Conservation (phyloP, 2,888 invertebrate genomes). For the Sinotaia quadrata region DNA sequence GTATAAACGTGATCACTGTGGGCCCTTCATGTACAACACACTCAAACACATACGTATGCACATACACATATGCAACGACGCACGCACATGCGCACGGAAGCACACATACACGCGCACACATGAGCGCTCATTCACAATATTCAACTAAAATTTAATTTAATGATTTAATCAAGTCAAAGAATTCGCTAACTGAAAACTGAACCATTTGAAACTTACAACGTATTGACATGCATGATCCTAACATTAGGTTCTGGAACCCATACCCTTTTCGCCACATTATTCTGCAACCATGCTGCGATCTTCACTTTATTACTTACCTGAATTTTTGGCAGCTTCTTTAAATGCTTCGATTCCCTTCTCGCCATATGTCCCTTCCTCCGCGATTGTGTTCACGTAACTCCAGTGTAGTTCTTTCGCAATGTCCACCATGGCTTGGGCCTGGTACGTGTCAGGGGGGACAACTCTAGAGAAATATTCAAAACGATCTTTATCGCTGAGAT, state of each 20-base stretch:
- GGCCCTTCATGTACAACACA: background rate
- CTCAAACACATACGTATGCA: background rate
- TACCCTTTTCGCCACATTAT: too few relatives aligned
- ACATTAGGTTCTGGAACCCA: too few relatives aligned
- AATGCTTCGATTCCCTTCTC: conserved; percentile 77
- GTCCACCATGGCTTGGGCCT: conserved; percentile 79
- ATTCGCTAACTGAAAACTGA: too few relatives aligned
- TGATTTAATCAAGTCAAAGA: too few relatives aligned
- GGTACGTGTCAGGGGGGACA: conserved; percentile 73
- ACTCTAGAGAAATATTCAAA: conserved; percentile 83
- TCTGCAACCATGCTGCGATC: too few relatives aligned
- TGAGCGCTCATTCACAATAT: too few relatives aligned
- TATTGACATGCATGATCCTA: too few relatives aligned
- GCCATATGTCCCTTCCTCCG: conserved; percentile 84
- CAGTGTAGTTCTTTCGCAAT: conserved; percentile 80
- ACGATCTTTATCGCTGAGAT: conserved; percentile 81
- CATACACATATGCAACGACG: background rate
- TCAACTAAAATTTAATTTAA: too few relatives aligned
- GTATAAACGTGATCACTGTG: too few relatives aligned
- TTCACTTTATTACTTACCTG: conserved; percentile 60
- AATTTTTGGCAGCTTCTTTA: conserved; percentile 63
- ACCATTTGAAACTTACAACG: too few relatives aligned
- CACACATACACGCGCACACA: too few relatives aligned
- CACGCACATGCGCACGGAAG: background rate
- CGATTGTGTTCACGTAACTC: conserved; percentile 84